Evolutionary conservation across 2,888 invertebrate genomes (phyloP).

Genomic region (Cheilosia vernalis): DNA sequence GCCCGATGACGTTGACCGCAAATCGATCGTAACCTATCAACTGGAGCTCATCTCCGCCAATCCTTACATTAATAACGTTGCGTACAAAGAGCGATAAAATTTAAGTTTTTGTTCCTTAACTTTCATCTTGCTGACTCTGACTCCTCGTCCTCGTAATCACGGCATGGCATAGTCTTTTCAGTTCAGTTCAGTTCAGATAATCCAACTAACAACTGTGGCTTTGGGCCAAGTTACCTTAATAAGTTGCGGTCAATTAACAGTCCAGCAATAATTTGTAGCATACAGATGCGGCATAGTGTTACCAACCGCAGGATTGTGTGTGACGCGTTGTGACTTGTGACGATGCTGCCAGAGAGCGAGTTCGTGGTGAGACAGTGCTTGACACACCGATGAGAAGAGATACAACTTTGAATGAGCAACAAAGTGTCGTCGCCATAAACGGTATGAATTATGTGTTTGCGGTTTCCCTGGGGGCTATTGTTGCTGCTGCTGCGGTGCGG

Average conservation of each 20-base stretch:
- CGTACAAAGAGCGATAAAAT: constrained; percentile 62
- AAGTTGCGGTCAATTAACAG: constrained; percentile 75
- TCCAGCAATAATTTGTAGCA: constrained; percentile 66
- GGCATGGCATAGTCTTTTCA: constrained; percentile 30
- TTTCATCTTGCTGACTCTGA: constrained; percentile 28
- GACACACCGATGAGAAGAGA: constrained; percentile 36
- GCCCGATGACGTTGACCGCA: constrained; percentile 66
- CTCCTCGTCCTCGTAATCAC: constrained; percentile 26
- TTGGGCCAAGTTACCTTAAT: constrained; percentile 70
- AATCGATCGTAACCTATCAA: constrained; percentile 50
- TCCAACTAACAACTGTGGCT: constrained; percentile 59
- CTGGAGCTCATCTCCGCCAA: constrained; percentile 47
- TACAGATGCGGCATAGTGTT: constrained; percentile 38
- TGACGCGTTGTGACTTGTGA: constrained; percentile 35
- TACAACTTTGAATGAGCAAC: constrained; percentile 58
- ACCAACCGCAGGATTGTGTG: constrained; percentile 55
- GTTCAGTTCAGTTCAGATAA: constrained; percentile 21
- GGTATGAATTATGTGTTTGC: constrained; percentile 73
- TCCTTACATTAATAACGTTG: constrained; percentile 44
- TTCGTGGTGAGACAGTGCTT: constrained; percentile 18
- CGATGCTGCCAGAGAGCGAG: constrained; percentile 10
- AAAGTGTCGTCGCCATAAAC: constrained; percentile 71
- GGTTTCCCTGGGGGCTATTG: constrained; percentile 58
- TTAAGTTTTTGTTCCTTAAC: constrained; percentile 13
- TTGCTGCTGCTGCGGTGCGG: constrained; percentile 3